Conservation (phyloP, 2,113 vertebrate species). For the Ictalurus furcatus region DNA sequence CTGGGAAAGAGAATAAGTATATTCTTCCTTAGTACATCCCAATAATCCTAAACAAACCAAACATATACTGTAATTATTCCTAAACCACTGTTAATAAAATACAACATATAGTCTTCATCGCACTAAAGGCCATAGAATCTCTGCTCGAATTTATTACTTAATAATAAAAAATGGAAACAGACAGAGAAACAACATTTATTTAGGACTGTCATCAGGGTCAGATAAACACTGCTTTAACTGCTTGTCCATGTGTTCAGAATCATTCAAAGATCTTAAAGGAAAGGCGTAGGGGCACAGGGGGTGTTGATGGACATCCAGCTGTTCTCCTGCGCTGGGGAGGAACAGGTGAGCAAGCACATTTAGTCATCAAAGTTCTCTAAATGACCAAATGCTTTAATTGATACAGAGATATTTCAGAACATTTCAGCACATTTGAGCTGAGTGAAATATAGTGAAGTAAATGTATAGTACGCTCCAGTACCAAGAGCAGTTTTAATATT, state of each 20-base stretch:
- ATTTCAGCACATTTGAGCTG: neutral
- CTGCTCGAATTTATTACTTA: neutral
- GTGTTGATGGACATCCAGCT: slow-evolving; percentile 33
- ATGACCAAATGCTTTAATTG: neutral
- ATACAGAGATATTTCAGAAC: slow-evolving; percentile 3
- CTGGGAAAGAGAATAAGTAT: neutral
- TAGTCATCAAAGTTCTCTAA: neutral
- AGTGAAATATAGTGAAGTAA: neutral
- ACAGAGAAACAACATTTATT: neutral
- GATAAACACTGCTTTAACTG: slow-evolving; percentile 14
- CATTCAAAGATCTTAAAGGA: slow-evolving; percentile 1
- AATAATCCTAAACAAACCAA: neutral
- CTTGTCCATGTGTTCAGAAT: slow-evolving; percentile 27
- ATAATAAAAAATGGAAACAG: neutral
- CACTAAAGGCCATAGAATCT: neutral
- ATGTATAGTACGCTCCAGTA: neutral
- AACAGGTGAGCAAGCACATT: slow-evolving; percentile 22
- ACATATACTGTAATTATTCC: neutral
- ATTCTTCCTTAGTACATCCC: neutral
- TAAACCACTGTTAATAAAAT: neutral
- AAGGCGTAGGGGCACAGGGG: neutral
- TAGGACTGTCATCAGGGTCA: slow-evolving; percentile 21
- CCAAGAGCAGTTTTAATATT: neutral
- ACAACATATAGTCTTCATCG: neutral
- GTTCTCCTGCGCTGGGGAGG: neutral